Evolutionary conservation across 1,140 invertebrate genomes (phyloP).

Genomic region (Platyscapa corneri): DNA sequence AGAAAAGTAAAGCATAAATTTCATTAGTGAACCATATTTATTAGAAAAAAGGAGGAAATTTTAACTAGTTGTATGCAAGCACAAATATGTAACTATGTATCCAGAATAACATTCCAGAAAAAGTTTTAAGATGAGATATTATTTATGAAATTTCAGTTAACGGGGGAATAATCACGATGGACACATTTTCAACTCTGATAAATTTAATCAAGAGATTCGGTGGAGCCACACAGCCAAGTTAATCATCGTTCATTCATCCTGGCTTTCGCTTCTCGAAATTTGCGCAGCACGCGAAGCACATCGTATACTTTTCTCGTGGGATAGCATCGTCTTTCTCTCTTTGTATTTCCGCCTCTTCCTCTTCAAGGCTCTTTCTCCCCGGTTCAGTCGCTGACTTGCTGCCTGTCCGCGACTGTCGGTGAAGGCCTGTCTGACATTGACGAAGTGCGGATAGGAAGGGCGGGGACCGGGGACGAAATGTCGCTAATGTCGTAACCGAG

Average conservation of each 20-base stretch:
- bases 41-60: too few species aligned
- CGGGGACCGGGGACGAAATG: constrained; percentile 47
- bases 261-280: background rate
- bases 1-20: too few species aligned
- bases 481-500: constrained; percentile 68
- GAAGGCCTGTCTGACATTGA: constrained; percentile 63
- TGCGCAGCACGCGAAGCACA: background rate
- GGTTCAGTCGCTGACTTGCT: background rate
- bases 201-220: constrained; percentile 18
- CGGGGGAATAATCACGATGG: constrained; percentile 13
- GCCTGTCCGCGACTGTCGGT: constrained; percentile 43
- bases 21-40: too few species aligned
- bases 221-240: background rate
- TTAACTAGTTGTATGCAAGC: too few species aligned
- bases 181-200: background rate
- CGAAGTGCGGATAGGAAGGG: constrained; percentile 60
- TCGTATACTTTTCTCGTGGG: constrained; percentile 46
- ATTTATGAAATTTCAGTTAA: constrained; percentile 20
- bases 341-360: background rate
- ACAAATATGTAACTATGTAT: too few species aligned
- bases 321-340: constrained; percentile 38
- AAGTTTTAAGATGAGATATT: background rate
- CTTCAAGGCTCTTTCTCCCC: background rate
- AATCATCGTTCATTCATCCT: constrained; percentile 6
- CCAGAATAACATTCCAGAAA: too few species aligned